A percentile compares a stretch with the other conserved stretches of the same genome.
Conservation (phyloP, 2,888 invertebrate genomes). For the Mimumesa dahlbomi region DNA sequence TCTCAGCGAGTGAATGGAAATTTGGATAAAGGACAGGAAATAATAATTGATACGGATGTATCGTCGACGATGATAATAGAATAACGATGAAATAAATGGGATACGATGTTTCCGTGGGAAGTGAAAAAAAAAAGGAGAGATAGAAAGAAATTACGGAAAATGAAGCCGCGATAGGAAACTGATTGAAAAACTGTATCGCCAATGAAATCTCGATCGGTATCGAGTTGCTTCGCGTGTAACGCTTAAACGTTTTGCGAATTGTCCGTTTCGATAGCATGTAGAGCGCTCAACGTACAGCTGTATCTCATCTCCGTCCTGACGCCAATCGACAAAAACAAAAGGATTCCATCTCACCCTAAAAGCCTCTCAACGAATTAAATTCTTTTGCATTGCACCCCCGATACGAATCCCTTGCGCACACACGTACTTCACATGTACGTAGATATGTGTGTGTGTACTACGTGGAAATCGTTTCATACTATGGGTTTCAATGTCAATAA, state of each 20-base stretch:
- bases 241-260: constrained; percentile 22
- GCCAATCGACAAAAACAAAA: constrained; percentile 7
- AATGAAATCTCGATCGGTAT: background rate
- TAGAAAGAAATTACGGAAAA: background rate
- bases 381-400: constrained; percentile 13
- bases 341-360: constrained; percentile 18
- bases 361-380: constrained; percentile 23
- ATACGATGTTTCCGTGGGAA: background rate
- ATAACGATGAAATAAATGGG: background rate
- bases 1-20: too few species aligned
- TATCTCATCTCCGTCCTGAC: constrained; percentile 11
- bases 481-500: too few species aligned
- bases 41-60: too few species aligned
- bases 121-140: too few species aligned
- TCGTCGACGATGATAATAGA: too few species aligned
- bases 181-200: background rate
- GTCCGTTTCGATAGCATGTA: constrained; percentile 17
- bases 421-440: background rate
- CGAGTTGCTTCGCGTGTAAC: constrained; percentile 12
- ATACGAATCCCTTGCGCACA: background rate
- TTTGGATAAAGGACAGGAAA: too few species aligned
- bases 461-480: too few species aligned
- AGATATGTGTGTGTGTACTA: background rate
- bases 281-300: constrained; percentile 26
- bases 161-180: background rate